These are phyloP conservation scores for Venustoraphidia nigricollis DNA, from an alignment of 2,888 invertebrate genomes.

Conservation along the genomic window DNA sequence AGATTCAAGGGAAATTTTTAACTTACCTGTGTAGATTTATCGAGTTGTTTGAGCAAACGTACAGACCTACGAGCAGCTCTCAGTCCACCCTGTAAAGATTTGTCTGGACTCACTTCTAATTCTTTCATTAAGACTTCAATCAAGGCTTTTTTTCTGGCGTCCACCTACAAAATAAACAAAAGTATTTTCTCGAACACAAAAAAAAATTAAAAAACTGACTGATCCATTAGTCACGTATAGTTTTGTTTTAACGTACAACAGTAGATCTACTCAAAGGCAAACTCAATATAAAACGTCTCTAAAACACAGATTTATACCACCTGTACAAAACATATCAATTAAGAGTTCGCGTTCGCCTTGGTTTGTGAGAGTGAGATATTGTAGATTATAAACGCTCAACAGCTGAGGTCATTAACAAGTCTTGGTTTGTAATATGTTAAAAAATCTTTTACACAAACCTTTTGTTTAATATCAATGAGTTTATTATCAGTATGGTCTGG, in stretches of 20 bases:
- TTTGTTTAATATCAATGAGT: slow-evolving; percentile 32
- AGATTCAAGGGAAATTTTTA: not conserved
- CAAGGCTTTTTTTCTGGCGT: slow-evolving; percentile 55
- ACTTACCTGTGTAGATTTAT: slow-evolving; percentile 42
- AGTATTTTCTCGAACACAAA: not conserved
- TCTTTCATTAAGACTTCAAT: slow-evolving; percentile 82
- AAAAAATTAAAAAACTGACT: too few species aligned
- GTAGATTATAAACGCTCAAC: too few species aligned
- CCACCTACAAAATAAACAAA: slow-evolving; percentile 31
- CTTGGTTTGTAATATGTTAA: not conserved
- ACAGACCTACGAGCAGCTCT: slow-evolving; percentile 74
- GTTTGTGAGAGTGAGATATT: too few species aligned
- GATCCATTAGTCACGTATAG: too few species aligned
- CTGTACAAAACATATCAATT: too few species aligned
- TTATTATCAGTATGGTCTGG: slow-evolving; percentile 27
- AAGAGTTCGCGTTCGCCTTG: too few species aligned
- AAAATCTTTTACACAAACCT: slow-evolving; percentile 15
- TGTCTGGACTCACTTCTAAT: slow-evolving; percentile 76
- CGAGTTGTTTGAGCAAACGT: slow-evolving; percentile 64
- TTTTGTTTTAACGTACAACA: too few species aligned
- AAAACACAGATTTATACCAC: too few species aligned
- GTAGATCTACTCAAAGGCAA: too few species aligned
- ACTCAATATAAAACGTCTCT: not conserved
- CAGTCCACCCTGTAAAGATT: slow-evolving; percentile 79
- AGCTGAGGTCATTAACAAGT: too few species aligned